Evolutionary conservation across 2,797 vertebrate genomes (phyloP).

Genomic region (Sebastes diploproa): DNA sequence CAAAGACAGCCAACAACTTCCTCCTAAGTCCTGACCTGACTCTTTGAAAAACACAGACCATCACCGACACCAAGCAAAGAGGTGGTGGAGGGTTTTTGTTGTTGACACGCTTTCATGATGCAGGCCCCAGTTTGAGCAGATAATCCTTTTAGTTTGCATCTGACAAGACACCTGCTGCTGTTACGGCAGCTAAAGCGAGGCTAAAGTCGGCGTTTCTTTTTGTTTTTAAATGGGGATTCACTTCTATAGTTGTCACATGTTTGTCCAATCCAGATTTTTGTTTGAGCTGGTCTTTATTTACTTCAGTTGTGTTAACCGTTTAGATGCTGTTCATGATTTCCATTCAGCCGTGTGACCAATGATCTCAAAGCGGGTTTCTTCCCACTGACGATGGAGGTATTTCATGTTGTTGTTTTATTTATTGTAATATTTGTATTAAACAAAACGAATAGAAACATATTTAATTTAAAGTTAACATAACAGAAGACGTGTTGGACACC

Average conservation of each 20-base stretch:
- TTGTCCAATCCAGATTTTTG: neutral
- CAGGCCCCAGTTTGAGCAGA: conserved; percentile 37
- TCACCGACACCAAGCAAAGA: neutral
- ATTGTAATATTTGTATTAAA: no score
- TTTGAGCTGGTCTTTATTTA: neutral
- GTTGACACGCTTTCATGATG: conserved; percentile 46
- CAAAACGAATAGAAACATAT: neutral
- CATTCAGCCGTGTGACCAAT: neutral
- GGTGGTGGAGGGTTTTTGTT: conserved; percentile 18
- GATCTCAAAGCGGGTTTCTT: neutral
- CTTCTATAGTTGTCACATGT: neutral
- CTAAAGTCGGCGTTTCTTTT: neutral
- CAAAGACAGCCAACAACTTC: neutral
- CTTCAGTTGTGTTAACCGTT: neutral
- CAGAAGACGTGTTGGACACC: neutral
- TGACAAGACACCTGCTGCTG: conserved; percentile 53
- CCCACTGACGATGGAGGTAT: neutral
- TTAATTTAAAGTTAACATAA: neutral
- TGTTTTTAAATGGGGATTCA: neutral
- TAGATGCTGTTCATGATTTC: neutral
- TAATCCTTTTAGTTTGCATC: conserved; percentile 52
- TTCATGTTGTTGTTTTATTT: no score
- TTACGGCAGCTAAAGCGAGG: neutral
- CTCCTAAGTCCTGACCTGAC: neutral
- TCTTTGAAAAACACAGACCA: neutral